These are phyloP conservation scores for Orchesella cincta DNA, from an alignment of 1,140 invertebrate genomes.

Conservation along the genomic window DNA sequence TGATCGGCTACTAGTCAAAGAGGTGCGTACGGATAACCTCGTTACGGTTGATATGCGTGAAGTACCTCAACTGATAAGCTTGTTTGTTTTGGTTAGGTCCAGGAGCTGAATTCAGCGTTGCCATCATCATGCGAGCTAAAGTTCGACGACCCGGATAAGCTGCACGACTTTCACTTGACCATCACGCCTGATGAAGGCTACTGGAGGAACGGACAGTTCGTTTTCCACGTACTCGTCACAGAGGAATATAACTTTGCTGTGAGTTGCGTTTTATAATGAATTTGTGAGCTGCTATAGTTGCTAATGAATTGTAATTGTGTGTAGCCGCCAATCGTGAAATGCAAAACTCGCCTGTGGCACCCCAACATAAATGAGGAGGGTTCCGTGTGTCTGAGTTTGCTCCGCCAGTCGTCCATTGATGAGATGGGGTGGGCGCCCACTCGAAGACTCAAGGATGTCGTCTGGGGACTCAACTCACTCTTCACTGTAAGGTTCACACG, in stretches of 20 bases:
- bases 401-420: slow-evolving; percentile 89
- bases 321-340: slow-evolving; percentile 88
- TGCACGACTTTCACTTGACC: slow-evolving; percentile 77
- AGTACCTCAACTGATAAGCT: too few species aligned
- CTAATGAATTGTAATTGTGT: background rate
- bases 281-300: background rate
- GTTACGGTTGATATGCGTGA: too few species aligned
- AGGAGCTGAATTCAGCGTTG: slow-evolving; percentile 85
- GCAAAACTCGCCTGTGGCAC: slow-evolving; percentile 89
- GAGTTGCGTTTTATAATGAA: slow-evolving; percentile 55
- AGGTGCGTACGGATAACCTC: too few species aligned
- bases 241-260: slow-evolving; percentile 96
- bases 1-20: slow-evolving; percentile 81
- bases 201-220: slow-evolving; percentile 83
- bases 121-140: slow-evolving; percentile 75
- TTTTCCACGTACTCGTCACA: slow-evolving; percentile 80
- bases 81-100: slow-evolving; percentile 64
- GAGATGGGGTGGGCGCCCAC: slow-evolving; percentile 94
- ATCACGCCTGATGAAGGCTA: slow-evolving; percentile 85
- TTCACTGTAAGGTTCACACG: slow-evolving; percentile 73
- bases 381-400: slow-evolving; percentile 87
- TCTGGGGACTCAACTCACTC: slow-evolving; percentile 91
- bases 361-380: slow-evolving; percentile 94
- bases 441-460: slow-evolving; percentile 85
- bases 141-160: slow-evolving; percentile 78